Conservation (phyloP, 2,797 vertebrate species). For the Vipera latastei region DNA sequence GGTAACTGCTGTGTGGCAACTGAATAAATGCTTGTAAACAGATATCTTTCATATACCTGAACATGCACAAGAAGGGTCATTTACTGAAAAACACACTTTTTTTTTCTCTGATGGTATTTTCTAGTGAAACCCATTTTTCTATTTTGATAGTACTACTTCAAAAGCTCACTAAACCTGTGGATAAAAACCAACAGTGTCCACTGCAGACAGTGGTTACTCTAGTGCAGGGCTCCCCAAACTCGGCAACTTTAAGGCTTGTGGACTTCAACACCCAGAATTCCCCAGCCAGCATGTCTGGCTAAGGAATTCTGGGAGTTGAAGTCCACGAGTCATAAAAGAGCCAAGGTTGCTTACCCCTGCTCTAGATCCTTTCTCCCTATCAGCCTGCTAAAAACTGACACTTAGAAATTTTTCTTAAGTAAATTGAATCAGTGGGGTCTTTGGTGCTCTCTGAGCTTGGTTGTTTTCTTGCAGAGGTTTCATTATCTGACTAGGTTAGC, state of each 20-base stretch:
- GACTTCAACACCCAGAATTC: neutral
- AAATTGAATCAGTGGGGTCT: neutral
- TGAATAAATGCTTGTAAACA: neutral
- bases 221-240: neutral
- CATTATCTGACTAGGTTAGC: neutral
- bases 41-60: neutral
- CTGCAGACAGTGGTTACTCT: neutral
- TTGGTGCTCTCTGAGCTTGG: neutral
- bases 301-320: neutral
- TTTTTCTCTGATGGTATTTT: neutral
- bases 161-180: neutral
- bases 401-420: neutral
- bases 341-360: no score
- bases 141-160: neutral
- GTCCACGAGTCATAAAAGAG: neutral
- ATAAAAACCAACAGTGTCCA: neutral
- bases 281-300: neutral
- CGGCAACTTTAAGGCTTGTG: neutral
- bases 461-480: neutral
- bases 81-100: neutral
- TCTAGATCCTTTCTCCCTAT: neutral
- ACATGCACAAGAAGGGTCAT: neutral
- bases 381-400: neutral
- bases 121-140: neutral
- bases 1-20: neutral